These are phyloP conservation scores for Ornithoptera alexandrae DNA, from an alignment of 2,888 invertebrate genomes.

Conservation along the genomic window DNA sequence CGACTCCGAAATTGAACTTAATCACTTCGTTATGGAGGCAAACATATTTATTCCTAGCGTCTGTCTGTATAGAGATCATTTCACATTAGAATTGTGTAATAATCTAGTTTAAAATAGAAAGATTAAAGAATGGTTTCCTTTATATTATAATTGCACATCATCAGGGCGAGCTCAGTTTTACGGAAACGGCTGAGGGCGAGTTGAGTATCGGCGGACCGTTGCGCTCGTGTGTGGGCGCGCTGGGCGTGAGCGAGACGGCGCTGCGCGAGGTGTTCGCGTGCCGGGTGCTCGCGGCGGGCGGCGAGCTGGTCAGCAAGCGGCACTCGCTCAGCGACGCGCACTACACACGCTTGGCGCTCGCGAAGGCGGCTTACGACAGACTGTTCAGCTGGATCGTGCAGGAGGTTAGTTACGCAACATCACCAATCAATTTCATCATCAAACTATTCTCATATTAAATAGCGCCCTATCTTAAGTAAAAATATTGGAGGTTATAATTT, in stretches of 20 bases:
- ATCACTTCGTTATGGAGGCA: too few relatives aligned
- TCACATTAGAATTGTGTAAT: too few relatives aligned
- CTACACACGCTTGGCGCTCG: slow-evolving; percentile 94
- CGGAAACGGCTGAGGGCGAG: slow-evolving; percentile 66
- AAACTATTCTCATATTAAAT: too few relatives aligned
- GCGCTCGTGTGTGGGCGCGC: slow-evolving; percentile 68
- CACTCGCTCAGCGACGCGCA: slow-evolving; percentile 92
- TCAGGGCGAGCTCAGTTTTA: slow-evolving; percentile 72
- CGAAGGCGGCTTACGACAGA: slow-evolving; percentile 97
- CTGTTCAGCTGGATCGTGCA: slow-evolving; percentile 97
- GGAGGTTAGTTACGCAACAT: slow-evolving; percentile 48
- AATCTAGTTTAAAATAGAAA: too few relatives aligned
- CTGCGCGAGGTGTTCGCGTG: slow-evolving; percentile 89
- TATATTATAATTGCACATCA: too few relatives aligned
- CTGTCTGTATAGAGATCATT: too few relatives aligned
- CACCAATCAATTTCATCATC: too few relatives aligned
- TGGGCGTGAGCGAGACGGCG: slow-evolving; percentile 72
- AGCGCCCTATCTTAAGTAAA: too few relatives aligned
- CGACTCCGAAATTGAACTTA: too few relatives aligned
- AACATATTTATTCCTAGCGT: too few relatives aligned
- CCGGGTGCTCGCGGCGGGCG: slow-evolving; percentile 95
- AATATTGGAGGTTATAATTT: too few relatives aligned
- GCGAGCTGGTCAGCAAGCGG: slow-evolving; percentile 85
- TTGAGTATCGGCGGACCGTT: slow-evolving; percentile 77
- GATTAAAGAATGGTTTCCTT: too few relatives aligned